Percentiles rank a stretch among this genome's conserved stretches.
These are phyloP conservation scores for Ophion ellenae DNA, from an alignment of 2,888 invertebrate species.

Conservation along the genomic window DNA sequence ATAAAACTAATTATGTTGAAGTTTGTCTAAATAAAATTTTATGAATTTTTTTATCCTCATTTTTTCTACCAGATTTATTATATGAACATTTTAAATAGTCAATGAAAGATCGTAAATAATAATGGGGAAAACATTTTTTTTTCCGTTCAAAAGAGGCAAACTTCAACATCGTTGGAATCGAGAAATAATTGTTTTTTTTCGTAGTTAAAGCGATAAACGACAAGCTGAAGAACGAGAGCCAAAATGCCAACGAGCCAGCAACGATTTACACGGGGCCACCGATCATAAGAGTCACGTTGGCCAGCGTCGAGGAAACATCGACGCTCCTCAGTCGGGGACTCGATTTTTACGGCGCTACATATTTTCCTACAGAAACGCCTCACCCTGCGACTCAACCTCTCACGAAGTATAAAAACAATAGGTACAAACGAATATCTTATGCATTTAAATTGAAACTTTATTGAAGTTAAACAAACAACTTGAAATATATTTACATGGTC, in stretches of 20 bases:
- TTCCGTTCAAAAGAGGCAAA: neutral
- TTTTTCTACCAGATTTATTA: neutral
- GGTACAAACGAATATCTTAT: conserved; percentile 70
- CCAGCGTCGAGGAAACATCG: conserved; percentile 83
- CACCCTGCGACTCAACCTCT: conserved; percentile 85
- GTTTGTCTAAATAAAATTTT: neutral
- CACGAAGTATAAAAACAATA: conserved; percentile 82
- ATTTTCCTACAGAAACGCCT: conserved; percentile 92
- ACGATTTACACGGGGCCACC: conserved; percentile 82
- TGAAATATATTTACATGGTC: neutral
- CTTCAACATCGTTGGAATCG: neutral
- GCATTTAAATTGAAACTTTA: neutral
- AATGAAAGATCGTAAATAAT: neutral
- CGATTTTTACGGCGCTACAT: conserved; percentile 95
- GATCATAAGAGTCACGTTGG: conserved; percentile 83
- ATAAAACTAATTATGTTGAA: conserved; percentile 54
- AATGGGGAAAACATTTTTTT: neutral
- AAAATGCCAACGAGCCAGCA: conserved; percentile 80
- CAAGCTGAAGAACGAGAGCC: conserved; percentile 79
- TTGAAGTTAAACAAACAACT: neutral
- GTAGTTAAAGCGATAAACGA: conserved; percentile 81
- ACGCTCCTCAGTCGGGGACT: conserved; percentile 92
- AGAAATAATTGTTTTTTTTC: conserved; percentile 48
- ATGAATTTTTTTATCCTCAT: neutral
- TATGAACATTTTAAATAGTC: neutral